Base-by-base conservation (phyloP, 2,797 vertebrate genomes). In the Malurus splendens region DNA sequence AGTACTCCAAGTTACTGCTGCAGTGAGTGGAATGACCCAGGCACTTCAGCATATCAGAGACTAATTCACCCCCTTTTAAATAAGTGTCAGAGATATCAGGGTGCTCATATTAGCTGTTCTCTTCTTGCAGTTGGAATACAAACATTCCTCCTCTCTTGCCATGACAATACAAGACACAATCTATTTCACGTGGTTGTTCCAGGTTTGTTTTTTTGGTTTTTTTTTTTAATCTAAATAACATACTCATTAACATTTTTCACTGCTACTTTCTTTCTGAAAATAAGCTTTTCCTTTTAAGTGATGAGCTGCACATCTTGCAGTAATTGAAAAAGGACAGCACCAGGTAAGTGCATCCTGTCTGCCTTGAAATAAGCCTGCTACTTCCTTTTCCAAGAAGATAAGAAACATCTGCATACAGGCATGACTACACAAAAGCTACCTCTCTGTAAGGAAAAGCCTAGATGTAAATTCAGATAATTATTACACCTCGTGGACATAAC, bases 341-440 rank as follows among this genome's bases (percentile, higher is more conserved):
- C 62, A 87, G 92, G 89, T 88, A 77, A 90, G 75, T 70, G 60
- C 38, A 85, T 86, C 75, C 88, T 95, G 59, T 73, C 79, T 89
- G 73, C 38, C 72, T 67, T 82, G 28, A 91, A 93, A 64, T 87
- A 89, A 86, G 65, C 83, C 47, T 64, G 33, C n/a, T 82, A 50
- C 51, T 93, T 93, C 92, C 84, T 86, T 93, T 92, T 87, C 36
- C 60, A 71, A 80, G 42, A 70, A 82, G 90, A 91, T 92, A 94
- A 94, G 75, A 77, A 93, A 88, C 66, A 93, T 78, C 75, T 93
- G 89, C 48, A 3, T 47, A 71, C 0, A 4, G 65, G 39, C 54
- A 25, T 59, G 39, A 41, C 44, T 54, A 42, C 36, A 72, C 1
- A 8, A 82, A 79, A 48, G 16, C 38, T 77, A 57, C 39, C 33